Percentiles rank a stretch among this genome's conserved stretches.
These are phyloP conservation scores for Lasiurus cinereus DNA, from an alignment of 2,113 vertebrate species.

Conservation along the genomic window DNA sequence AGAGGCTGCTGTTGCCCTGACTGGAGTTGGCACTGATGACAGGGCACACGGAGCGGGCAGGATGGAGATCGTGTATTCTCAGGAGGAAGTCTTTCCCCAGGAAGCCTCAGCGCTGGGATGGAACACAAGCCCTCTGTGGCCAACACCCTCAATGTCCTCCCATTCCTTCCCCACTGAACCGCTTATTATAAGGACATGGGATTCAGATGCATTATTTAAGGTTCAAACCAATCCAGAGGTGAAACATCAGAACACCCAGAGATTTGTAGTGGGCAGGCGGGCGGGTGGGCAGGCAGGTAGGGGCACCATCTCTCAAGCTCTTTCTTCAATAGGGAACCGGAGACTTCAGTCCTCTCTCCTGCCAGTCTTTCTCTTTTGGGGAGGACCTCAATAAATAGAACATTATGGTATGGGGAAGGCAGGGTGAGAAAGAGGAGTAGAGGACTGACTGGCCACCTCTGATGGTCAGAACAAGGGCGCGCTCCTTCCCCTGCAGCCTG, in stretches of 20 bases:
- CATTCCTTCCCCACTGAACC: neutral
- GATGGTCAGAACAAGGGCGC: neutral
- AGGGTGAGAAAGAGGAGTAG: neutral
- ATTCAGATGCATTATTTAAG: neutral
- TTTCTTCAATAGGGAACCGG: neutral
- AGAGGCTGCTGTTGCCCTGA: neutral
- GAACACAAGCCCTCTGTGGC: neutral
- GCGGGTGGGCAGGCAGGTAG: neutral
- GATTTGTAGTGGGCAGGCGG: accelerated
- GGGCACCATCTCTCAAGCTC: neutral
- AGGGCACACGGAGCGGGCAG: accelerated
- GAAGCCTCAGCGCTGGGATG: neutral
- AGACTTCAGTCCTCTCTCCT: neutral
- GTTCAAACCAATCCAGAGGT: neutral
- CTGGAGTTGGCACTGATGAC: neutral
- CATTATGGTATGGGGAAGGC: neutral
- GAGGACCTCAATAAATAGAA: neutral
- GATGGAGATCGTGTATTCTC: too few species aligned
- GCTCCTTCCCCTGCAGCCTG: neutral
- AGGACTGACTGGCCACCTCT: neutral
- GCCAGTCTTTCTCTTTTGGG: neutral
- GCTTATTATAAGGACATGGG: neutral
- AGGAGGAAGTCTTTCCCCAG: neutral
- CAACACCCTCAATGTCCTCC: neutral
- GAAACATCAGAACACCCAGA: neutral